Evolutionary conservation across 2,797 vertebrate species (phyloP), one percentile per base, ranked within the genome.

Genomic region (Liparis tanakae): DNA sequence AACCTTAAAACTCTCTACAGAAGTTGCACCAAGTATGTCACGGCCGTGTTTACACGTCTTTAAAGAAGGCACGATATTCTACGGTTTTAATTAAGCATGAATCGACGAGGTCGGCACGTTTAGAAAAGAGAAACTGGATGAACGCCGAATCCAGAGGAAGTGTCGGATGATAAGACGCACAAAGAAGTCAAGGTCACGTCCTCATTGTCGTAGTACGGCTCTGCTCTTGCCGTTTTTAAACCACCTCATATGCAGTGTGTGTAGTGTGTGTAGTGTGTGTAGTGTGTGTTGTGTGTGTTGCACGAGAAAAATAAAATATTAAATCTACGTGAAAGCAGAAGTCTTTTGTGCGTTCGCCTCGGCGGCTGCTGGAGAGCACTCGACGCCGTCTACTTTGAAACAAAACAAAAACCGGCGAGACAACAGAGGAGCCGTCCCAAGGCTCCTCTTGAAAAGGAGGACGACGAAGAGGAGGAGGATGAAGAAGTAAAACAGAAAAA

Each of bases 391-490:
- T 30, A 30, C 25, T 30, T 30, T 30, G 25, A 30, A 30, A 30
- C 25, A 30, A 30, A 30, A 30, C 25, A 64, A 82, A 78, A 83
- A 80, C 69, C 69, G 36, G 68, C 30, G 5, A 71, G 48, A 79
- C 67, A 67, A 54, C 64, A 71, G 76, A 85, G 65, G 77, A 67
- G 70, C 50, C 1, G 22, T 83, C 78, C 81, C 86, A 88, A 87
- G 88, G 85, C 86, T 86, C 71, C 74, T 75, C 58, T 84, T 73
- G 62, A 25, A 76, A 72, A 72, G 76, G 30, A 70, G 56, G 72
- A 67, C 34, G 30, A 66, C 36, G 71, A 74, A 5, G 66, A 76
- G 22, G 56, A 48, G 30, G 56, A 75, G 1, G 62, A 65, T n/a
- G 66, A 65, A 20, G 66, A 62, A 43, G 69, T 41, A 74, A 81